These are phyloP conservation scores for Eira barbara DNA, from an alignment of 2,113 vertebrate species.

Conservation along the genomic window DNA sequence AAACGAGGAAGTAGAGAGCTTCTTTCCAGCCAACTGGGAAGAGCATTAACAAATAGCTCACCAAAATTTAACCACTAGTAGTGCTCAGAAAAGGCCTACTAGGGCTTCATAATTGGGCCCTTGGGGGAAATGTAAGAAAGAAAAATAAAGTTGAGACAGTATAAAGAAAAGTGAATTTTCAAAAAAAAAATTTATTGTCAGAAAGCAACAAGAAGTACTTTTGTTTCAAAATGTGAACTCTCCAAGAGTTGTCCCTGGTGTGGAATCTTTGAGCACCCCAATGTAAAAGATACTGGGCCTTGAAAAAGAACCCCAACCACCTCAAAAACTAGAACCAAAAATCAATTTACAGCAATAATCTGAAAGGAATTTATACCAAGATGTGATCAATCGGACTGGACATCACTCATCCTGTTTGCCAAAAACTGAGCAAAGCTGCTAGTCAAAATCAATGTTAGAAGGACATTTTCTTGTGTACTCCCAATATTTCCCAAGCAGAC, in stretches of 20 bases:
- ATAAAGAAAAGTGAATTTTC: constrained; percentile 20
- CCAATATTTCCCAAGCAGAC: not conserved
- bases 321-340: not conserved
- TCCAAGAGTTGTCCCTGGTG: not conserved
- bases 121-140: constrained; percentile 6
- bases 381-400: not conserved
- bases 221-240: constrained; percentile 29
- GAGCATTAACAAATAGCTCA: constrained; percentile 43
- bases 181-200: not conserved
- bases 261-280: not conserved
- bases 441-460: not conserved
- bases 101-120: constrained; percentile 40
- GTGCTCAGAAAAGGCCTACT: not conserved
- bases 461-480: not conserved
- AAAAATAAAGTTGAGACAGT: constrained; percentile 15
- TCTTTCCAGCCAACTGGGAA: not conserved
- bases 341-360: not conserved
- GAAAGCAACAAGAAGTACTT: not conserved
- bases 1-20: not conserved
- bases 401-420: not conserved
- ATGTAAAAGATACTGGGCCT: not conserved
- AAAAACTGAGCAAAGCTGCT: not conserved
- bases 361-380: not conserved
- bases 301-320: not conserved
- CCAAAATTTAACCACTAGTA: not conserved